Evolutionary conservation across 2,888 invertebrate genomes (phyloP), one percentile per base, ranked within the genome.

Genomic region (Eupelmus urozonus): DNA sequence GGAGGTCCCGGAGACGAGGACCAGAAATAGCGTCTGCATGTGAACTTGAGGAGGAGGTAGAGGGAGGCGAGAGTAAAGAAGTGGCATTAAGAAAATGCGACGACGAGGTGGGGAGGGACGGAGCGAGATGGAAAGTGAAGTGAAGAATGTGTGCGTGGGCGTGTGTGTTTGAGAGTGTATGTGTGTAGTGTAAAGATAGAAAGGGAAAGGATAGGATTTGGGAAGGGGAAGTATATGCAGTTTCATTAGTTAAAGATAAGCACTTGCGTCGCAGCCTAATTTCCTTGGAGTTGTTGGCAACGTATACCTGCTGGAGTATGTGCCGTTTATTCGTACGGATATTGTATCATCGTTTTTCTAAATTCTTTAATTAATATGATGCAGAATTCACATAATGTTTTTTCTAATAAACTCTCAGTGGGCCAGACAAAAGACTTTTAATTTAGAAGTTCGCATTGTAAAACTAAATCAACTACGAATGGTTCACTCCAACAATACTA

Each of bases 361-460:
- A 34, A 9, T 34, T 5, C 34, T 34, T 34, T n/a, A n/a, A 34
- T 34, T 34, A 34, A 34, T 34, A 34, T 9, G 9, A 34, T 34
- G 9, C 3, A 34, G 3, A 45, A 45, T 45, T 13, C 16, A 13
- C 4, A 45, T 45, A 16, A 45, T 45, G 2, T 4, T 45, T 45
- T 13, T 45, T 7, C 2, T 9, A 45, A 45, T 45, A 13, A 45
- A 45, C 45, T 13, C 45, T 13, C 45, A 13, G 4, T 45, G 9
- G 13, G 34, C 34, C 2, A 45, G 13, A 16, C 45, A 45, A 45
- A 45, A 34, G 34, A 34, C 55, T 67, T 67, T 67, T 53, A 67
- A 67, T 67, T 67, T 53, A 67, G 40, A 67, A 67, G 29, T 40
- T 67, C 67, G 53, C 67, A 67, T 67, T 67, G 55, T 55, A 20